These are phyloP conservation scores for Pelmatolapia mariae DNA, from an alignment of 2,113 vertebrate genomes.

Conservation along the genomic window DNA sequence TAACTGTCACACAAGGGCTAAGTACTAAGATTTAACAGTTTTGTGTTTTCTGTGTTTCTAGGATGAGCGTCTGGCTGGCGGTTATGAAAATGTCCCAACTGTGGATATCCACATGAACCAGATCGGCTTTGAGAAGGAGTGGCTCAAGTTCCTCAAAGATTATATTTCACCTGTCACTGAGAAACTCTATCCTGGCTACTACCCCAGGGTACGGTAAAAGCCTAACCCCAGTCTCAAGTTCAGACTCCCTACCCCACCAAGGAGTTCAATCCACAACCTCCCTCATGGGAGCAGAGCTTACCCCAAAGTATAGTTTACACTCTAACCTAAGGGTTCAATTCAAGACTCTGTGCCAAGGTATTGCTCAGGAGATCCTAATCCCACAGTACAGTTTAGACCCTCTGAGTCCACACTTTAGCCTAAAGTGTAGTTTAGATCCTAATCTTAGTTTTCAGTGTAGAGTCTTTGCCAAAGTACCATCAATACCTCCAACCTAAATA, in stretches of 20 bases:
- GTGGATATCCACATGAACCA: constrained; percentile 91
- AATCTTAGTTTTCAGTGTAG: not conserved
- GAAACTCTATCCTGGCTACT: constrained; percentile 82
- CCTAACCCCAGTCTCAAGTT: not conserved
- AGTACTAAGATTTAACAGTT: not conserved
- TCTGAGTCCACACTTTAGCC: rapidly evolving
- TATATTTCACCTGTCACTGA: constrained; percentile 81
- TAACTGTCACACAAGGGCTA: rapidly evolving
- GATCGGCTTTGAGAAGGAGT: constrained; percentile 81
- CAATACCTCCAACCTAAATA: rapidly evolving
- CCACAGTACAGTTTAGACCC: not conserved
- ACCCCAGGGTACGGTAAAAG: constrained; percentile 71
- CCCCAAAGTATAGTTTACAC: not conserved
- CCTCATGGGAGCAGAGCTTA: not conserved
- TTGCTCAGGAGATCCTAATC: not conserved
- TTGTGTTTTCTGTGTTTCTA: constrained; percentile 3
- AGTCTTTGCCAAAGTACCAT: rapidly evolving
- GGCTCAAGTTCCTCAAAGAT: constrained; percentile 83
- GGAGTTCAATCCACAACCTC: not conserved
- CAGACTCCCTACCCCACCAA: not conserved
- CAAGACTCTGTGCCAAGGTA: not conserved
- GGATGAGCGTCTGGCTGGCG: constrained; percentile 81
- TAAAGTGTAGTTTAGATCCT: not conserved
- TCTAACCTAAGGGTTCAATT: not conserved
- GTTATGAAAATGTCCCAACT: constrained; percentile 86